Base-by-base conservation (phyloP, 2,113 vertebrate species). In the Corvus hawaiiensis region DNA sequence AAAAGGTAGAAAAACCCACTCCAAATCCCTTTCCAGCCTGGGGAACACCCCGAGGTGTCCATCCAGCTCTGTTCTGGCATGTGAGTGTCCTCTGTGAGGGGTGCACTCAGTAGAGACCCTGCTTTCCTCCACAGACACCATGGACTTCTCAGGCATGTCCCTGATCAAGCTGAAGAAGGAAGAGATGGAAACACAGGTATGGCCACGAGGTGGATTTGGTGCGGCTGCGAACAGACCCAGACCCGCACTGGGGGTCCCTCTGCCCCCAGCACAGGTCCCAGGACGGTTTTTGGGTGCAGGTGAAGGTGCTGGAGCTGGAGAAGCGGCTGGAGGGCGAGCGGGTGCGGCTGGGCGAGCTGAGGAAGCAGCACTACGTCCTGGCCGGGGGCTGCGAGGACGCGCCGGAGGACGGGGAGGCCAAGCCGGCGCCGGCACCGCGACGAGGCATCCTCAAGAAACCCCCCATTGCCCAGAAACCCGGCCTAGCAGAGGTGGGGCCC, bases 101-200 rank as follows among this genome's bases (percentile, higher is more conserved):
- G 1, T 10, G 54, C 1, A 3, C 59, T 67, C 11, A 61, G 48
- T 0, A 43, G 20, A 17, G 19, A 13, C 44, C 20, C 33, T 4
- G 3, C 43, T 39, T 52, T 44, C 27, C 37, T 18, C n/a, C 67
- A 7, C 51, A 99, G 99, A 99, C 75, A 98, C 99, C 51, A 99
- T 99, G 99, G 99, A 99, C 96, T 99, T 99, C 90, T 99, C 99
- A 0, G 99, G 99, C 58, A 96, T 99, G 98, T 99, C 99, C 13
- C 98, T 99, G 55, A 99, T 99, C 96, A 99, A 99, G 94, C 97
- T 99, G 78, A 99, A 98, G 97, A 99, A 98, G 92, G 99, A 99
- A 74, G 99, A 99, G 97, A 99, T 99, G 98, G 99, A 99, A 94
- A 98, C 99, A 3, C 99, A 99, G 98, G 99, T 99, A 92, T 0